Percentiles rank a stretch among this genome's conserved stretches.
Evolutionary conservation across 2,888 invertebrate species (phyloP).

Genomic region (Strigamia transsilvanica): DNA sequence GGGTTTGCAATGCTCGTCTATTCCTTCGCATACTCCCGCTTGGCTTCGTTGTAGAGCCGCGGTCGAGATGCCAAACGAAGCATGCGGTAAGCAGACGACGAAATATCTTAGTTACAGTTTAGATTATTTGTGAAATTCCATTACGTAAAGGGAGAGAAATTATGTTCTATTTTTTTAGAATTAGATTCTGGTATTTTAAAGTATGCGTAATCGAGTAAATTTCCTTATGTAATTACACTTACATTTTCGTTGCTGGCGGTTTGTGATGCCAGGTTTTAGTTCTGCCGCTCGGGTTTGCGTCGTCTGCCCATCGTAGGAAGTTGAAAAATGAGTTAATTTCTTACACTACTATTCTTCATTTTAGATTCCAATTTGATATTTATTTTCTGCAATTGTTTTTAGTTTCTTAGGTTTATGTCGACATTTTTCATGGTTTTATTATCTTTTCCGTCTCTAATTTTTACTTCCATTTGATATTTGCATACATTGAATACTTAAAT

Average conservation of each 20-base stretch:
- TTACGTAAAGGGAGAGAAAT: neutral
- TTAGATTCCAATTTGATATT: neutral
- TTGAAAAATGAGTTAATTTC: slow-evolving; percentile 5
- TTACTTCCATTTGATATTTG: too few species aligned
- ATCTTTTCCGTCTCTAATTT: neutral
- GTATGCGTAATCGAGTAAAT: neutral
- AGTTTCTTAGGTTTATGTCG: too few species aligned
- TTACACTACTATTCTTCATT: neutral
- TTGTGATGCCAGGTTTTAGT: slow-evolving; percentile 29
- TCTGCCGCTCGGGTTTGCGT: neutral
- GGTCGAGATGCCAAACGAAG: slow-evolving; percentile 2
- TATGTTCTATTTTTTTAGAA: neutral
- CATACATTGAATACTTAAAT: too few species aligned
- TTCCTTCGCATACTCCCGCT: slow-evolving; percentile 9
- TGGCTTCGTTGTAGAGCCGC: neutral
- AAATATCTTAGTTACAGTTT: slow-evolving; percentile 4
- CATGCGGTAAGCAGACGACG: slow-evolving; percentile 39
- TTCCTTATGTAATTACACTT: slow-evolving; percentile 11
- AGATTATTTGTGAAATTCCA: neutral
- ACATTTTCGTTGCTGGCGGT: neutral
- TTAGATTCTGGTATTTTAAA: neutral
- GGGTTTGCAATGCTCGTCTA: neutral
- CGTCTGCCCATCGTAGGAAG: slow-evolving; percentile 20
- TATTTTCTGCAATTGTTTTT: too few species aligned
- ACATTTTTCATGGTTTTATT: neutral